Evolutionary conservation across 2,888 invertebrate species (phyloP), one percentile per base, ranked within the genome.

Genomic region (Rhamnusium bicolor): DNA sequence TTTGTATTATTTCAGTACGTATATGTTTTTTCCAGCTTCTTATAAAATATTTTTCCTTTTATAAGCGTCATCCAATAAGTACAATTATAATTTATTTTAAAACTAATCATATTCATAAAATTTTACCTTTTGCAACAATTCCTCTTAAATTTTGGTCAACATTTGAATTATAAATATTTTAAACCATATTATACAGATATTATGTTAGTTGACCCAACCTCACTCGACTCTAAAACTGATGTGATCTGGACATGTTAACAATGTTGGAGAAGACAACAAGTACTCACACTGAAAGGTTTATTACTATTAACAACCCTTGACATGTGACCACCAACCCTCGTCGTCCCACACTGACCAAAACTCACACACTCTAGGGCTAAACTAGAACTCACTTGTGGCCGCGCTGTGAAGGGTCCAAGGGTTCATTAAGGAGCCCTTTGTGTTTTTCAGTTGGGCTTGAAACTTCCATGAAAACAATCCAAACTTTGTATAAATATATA

Each of bases 371-470:
- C 53, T 19, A 53, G 53, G 53, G 21, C 47, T 65, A 32, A 65
- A 40, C 51, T 51, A 63, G 63, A 56, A 67, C 40, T 56, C 67
- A 56, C 54, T 56, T 54, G 56, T 54, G 56, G 67, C 40, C 8
- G 56, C 46, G 19, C 67, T 46, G 67, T 54, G 46, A 54, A 67
- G 56, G 67, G 67, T 56, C 40, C 67, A 56, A 32, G 56, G 67
- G 40, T 67, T 67, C 67, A 67, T 67, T 67, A 67, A 67, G 67
- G 46, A 56, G 56, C 47, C 67, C 67, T 67, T 67, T 67, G 56
- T 67, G 67, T 67, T 67, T 67, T 67, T 67, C 56, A 46, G 40
- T 29, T 7, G 67, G 24, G 56, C 14, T 29, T 46, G 54, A 40
- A 67, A 56, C 46, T 67, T 67, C 16, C 65, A n/a, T 56, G 54